Conservation (phyloP, 2,888 invertebrate genomes). For the Mesochorus sp. region DNA sequence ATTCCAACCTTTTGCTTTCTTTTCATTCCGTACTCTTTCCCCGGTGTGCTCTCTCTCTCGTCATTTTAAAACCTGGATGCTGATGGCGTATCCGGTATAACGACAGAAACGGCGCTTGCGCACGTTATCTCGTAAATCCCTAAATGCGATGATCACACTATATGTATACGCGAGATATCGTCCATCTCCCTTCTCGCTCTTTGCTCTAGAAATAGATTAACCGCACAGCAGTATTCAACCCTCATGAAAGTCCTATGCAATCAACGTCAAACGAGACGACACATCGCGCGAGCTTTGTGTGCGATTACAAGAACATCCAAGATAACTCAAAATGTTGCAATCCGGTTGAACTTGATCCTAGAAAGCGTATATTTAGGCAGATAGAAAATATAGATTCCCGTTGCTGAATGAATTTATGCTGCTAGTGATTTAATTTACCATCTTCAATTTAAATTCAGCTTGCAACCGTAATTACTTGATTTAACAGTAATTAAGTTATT, state of each 20-base stretch:
- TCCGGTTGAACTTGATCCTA: conserved; percentile 22
- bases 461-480: no score
- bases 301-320: background rate
- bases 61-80: conserved; percentile 34
- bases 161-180: background rate
- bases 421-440: conserved; percentile 35
- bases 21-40: background rate
- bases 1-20: no score
- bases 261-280: conserved; percentile 57
- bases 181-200: conserved; percentile 3
- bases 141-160: conserved; percentile 29
- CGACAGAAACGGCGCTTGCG: conserved; percentile 23
- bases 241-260: conserved; percentile 41
- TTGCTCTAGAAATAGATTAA: conserved; percentile 48
- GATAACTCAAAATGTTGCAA: conserved; percentile 28
- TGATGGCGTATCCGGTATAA: conserved; percentile 35
- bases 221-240: conserved; percentile 28
- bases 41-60: background rate
- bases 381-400: conserved; percentile 44
- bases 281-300: conserved; percentile 16
- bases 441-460: conserved; percentile 40
- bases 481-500: no score
- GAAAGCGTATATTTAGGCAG: conserved; percentile 27
- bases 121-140: conserved; percentile 52
- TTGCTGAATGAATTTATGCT: conserved; percentile 1